Evolutionary conservation across 1,140 invertebrate genomes (phyloP).

Genomic region (Helicoverpa armigera): DNA sequence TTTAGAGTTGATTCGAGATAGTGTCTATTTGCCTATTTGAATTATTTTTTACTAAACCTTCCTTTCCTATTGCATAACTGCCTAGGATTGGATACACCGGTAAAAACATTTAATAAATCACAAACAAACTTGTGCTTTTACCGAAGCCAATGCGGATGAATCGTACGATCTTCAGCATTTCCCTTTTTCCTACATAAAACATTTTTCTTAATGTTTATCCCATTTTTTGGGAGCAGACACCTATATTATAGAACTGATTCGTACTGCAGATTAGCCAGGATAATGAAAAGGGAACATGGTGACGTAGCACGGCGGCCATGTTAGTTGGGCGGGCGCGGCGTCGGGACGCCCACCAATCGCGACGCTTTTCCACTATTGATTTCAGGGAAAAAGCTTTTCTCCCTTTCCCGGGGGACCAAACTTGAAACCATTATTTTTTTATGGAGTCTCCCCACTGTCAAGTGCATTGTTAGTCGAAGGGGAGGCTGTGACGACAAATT

Average conservation of each 20-base stretch:
- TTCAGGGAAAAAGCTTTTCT: slow-evolving; percentile 61
- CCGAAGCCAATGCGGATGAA: too few relatives aligned
- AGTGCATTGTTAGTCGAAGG: not conserved
- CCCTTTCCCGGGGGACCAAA: slow-evolving; percentile 46
- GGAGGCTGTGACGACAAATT: not conserved
- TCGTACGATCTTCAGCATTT: too few relatives aligned
- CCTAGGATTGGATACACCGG: too few relatives aligned
- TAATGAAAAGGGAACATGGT: slow-evolving; percentile 43
- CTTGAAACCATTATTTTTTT: slow-evolving; percentile 14
- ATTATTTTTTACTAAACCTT: too few relatives aligned
- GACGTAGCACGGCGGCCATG: slow-evolving; percentile 70
- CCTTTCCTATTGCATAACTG: too few relatives aligned
- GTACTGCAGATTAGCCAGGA: not conserved
- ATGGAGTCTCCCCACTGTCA: slow-evolving; percentile 3
- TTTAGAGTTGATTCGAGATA: too few relatives aligned
- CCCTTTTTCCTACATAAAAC: too few relatives aligned
- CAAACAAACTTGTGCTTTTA: too few relatives aligned
- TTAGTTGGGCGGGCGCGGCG: slow-evolving; percentile 71
- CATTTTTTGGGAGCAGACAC: too few relatives aligned
- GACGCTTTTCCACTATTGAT: slow-evolving; percentile 75
- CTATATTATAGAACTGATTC: too few relatives aligned
- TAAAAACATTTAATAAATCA: too few relatives aligned
- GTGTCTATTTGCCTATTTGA: not conserved
- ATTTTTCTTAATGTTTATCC: too few relatives aligned
- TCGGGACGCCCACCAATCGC: slow-evolving; percentile 73